phyloP scores from a whole-genome alignment of 2,113 vertebrate genomes.

The Polyodon spathula region DNA sequence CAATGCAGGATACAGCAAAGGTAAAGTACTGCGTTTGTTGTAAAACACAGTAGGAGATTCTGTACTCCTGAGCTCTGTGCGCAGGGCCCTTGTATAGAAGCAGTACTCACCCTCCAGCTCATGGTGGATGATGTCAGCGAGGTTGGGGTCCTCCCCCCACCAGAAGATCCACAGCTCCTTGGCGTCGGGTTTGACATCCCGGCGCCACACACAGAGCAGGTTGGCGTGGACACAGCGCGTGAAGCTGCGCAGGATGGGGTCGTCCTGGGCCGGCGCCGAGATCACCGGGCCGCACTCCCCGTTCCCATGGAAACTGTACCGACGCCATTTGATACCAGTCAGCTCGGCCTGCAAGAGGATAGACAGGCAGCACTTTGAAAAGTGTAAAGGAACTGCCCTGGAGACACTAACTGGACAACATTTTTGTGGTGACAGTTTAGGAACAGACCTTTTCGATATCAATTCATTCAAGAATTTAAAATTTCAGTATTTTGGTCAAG shows the following conservation, averaged over 20 bases:
- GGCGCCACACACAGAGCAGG: slow-evolving; percentile 92
- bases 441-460: no score
- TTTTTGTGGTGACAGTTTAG: no score
- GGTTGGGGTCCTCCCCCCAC: slow-evolving; percentile 94
- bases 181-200: slow-evolving; percentile 78
- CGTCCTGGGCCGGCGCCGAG: slow-evolving; percentile 91
- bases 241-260: slow-evolving; percentile 93
- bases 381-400: no score
- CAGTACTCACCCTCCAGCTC: slow-evolving; percentile 87
- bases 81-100: no score
- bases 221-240: slow-evolving; percentile 93
- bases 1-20: no score
- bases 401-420: no score
- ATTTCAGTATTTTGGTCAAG: no score
- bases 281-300: slow-evolving; percentile 95
- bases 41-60: no score
- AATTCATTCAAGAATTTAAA: no score
- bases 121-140: slow-evolving; percentile 85
- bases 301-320: slow-evolving; percentile 85
- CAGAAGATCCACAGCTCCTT: slow-evolving; percentile 98
- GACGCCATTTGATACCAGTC: slow-evolving; percentile 98
- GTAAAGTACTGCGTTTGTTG: no score
- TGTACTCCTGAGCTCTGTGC: no score
- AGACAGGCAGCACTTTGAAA: slow-evolving; percentile 12
- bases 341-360: slow-evolving; percentile 71